These are phyloP conservation scores for Tubulanus polymorphus DNA, from an alignment of 2,888 invertebrate genomes.

Conservation along the genomic window DNA sequence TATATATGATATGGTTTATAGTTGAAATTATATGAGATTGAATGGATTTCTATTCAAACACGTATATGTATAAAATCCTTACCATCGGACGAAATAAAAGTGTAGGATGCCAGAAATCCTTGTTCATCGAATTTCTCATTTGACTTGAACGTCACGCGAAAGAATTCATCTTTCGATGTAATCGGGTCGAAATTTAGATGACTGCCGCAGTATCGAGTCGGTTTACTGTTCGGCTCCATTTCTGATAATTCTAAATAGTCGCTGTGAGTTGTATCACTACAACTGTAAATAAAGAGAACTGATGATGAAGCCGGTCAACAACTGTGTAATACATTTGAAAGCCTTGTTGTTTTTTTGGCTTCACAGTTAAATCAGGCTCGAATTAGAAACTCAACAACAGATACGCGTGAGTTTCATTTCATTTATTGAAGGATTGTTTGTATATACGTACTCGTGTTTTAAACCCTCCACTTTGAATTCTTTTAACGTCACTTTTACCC, in stretches of 20 bases:
- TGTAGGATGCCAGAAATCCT: constrained; percentile 89
- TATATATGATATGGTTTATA: too few species aligned
- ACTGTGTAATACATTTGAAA: too few species aligned
- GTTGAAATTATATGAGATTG: too few species aligned
- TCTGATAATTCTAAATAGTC: constrained; percentile 97
- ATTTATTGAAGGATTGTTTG: not conserved
- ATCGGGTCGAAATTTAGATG: constrained; percentile 53
- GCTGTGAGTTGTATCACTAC: constrained; percentile 84
- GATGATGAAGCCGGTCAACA: too few species aligned
- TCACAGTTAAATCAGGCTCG: not conserved
- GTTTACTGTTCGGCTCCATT: constrained; percentile 84
- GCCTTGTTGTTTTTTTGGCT: too few species aligned
- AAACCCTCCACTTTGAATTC: constrained; percentile 91
- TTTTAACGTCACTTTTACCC: constrained; percentile 79
- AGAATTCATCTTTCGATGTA: constrained; percentile 84
- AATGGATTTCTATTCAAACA: too few species aligned
- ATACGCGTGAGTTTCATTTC: not conserved
- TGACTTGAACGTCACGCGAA: constrained; percentile 89
- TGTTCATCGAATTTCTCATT: constrained; percentile 90
- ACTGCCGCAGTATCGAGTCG: constrained; percentile 78
- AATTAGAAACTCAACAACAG: too few species aligned
- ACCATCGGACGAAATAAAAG: constrained; percentile 69
- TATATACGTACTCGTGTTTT: constrained; percentile 70
- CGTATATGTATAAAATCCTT: too few species aligned
- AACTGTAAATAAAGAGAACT: constrained; percentile 64